Evolutionary conservation across 1,140 invertebrate species (phyloP).

Genomic region (Radopholus similis): DNA sequence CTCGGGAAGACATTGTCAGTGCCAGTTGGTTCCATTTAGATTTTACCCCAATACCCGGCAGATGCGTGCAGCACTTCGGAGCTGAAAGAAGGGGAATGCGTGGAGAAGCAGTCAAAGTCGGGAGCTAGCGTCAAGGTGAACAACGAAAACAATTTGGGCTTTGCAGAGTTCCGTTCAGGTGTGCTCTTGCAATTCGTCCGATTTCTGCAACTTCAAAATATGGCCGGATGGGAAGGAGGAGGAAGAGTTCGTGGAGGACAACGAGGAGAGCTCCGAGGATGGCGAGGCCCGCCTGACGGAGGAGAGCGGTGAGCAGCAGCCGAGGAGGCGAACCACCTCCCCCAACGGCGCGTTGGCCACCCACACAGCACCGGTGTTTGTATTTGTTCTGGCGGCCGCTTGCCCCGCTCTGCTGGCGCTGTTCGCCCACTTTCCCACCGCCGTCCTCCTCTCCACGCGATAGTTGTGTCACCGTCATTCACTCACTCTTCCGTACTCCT

Average conservation of each 20-base stretch:
- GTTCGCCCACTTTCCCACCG: too few relatives aligned
- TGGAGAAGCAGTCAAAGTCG: constrained; percentile 33
- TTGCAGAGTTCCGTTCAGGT: background rate
- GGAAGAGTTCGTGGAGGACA: background rate
- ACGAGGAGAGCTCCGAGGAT: background rate
- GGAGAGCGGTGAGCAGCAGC: too few relatives aligned
- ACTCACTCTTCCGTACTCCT: background rate
- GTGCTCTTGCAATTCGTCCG: constrained; percentile 33
- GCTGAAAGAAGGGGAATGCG: constrained; percentile 28
- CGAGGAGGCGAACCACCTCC: background rate
- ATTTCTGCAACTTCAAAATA: constrained; percentile 39
- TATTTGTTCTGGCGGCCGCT: too few relatives aligned
- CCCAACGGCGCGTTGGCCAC: background rate
- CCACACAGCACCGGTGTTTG: too few relatives aligned
- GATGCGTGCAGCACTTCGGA: constrained; percentile 16
- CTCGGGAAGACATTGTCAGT: constrained; percentile 22
- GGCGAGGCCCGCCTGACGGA: background rate
- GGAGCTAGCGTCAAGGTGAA: constrained; percentile 22
- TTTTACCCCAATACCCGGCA: constrained; percentile 20
- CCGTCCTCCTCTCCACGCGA: too few relatives aligned
- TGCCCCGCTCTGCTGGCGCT: too few relatives aligned
- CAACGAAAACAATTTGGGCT: background rate
- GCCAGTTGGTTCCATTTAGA: background rate
- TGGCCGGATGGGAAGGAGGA: constrained; percentile 31
- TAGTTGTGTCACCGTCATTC: too few relatives aligned